Percentiles rank a stretch among this genome's conserved stretches.
phyloP scores from a whole-genome alignment of 1,140 invertebrate species.

The Drosophila navojoa region DNA sequence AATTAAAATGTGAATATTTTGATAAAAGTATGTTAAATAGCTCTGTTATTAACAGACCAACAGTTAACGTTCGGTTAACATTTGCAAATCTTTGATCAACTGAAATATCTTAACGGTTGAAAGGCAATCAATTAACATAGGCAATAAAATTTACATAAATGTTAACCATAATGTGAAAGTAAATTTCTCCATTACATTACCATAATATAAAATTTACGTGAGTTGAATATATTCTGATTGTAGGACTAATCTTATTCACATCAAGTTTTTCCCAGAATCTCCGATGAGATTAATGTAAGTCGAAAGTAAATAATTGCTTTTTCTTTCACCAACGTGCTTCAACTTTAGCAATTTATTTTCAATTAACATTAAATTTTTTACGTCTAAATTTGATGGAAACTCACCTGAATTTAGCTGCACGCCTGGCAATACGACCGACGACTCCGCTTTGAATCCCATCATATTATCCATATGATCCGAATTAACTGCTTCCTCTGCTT shows the following conservation, averaged over 20 bases:
- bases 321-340: too few species aligned
- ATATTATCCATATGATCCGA: conserved; percentile 13
- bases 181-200: too few species aligned
- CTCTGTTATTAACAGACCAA: not conserved
- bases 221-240: too few species aligned
- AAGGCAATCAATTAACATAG: too few species aligned
- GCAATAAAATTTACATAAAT: too few species aligned
- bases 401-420: conserved; percentile 65
- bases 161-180: too few species aligned
- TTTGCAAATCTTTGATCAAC: not conserved
- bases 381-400: not conserved
- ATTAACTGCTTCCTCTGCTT: not conserved
- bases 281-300: too few species aligned
- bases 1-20: not conserved
- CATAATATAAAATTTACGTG: too few species aligned
- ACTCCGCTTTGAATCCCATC: conserved; percentile 62
- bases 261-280: too few species aligned
- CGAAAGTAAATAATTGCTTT: too few species aligned
- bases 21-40: not conserved
- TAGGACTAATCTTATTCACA: too few species aligned
- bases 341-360: not conserved
- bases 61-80: not conserved
- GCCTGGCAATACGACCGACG: conserved; percentile 64
- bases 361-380: not conserved
- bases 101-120: too few species aligned